Conservation (phyloP, 2,888 invertebrate species). For the Molanna angustata region DNA sequence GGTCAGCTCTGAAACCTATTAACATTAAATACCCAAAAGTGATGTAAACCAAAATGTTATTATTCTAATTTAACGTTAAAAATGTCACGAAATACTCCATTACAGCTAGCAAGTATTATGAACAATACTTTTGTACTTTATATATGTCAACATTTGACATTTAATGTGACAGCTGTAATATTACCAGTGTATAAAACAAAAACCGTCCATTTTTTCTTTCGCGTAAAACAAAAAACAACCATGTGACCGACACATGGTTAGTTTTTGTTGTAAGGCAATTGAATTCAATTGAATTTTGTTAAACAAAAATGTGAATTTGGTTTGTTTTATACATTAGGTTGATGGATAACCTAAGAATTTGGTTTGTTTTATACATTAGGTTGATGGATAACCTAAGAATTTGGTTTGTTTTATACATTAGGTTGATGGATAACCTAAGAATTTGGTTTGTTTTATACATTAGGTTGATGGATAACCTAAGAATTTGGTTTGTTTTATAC, state of each 20-base stretch:
- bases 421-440: slow-evolving; percentile 5
- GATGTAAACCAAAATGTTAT: too few relatives aligned
- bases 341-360: slow-evolving; percentile 5
- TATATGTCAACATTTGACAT: too few relatives aligned
- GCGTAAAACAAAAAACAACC: slow-evolving; percentile 4
- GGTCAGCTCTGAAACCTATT: too few relatives aligned
- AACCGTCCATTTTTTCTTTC: background rate
- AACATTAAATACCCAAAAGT: too few relatives aligned
- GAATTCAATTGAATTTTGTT: slow-evolving; percentile 2
- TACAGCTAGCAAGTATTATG: too few relatives aligned
- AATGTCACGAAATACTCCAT: too few relatives aligned
- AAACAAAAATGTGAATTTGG: slow-evolving; percentile 6
- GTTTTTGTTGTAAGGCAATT: slow-evolving; percentile 4
- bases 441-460: slow-evolving; percentile 6
- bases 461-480: slow-evolving; percentile 6
- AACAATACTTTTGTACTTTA: too few relatives aligned
- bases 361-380: slow-evolving; percentile 6
- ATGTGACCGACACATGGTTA: slow-evolving; percentile 6
- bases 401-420: slow-evolving; percentile 6
- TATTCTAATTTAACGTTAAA: too few relatives aligned
- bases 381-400: slow-evolving; percentile 5
- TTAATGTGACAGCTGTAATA: too few relatives aligned
- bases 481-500: slow-evolving; percentile 5
- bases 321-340: slow-evolving; percentile 7
- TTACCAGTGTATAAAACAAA: slow-evolving; percentile 3